A percentile compares a stretch with the other conserved stretches of the same genome.
These are phyloP conservation scores for Caradrina clavipalpis DNA, from an alignment of 2,888 invertebrate species.

Conservation along the genomic window DNA sequence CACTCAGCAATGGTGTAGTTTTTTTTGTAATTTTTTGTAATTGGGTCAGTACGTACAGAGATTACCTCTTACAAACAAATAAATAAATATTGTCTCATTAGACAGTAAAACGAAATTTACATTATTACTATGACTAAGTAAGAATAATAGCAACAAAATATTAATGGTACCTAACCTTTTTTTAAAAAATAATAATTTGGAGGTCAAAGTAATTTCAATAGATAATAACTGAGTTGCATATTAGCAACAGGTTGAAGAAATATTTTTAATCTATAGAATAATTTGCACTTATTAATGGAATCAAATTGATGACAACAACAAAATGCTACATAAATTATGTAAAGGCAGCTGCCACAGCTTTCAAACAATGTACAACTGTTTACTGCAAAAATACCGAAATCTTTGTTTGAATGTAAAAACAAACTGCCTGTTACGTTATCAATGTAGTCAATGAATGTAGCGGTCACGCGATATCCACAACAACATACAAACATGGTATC, in stretches of 20 bases:
- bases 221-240: background rate
- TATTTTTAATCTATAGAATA: background rate
- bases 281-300: background rate
- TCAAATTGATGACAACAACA: background rate
- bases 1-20: no score
- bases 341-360: background rate
- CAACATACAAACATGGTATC: slow-evolving; percentile 2
- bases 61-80: no score
- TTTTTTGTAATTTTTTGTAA: no score
- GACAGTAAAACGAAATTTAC: background rate
- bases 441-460: slow-evolving; percentile 30
- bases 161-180: background rate
- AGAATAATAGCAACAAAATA: slow-evolving; percentile 7
- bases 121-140: no score
- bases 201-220: background rate
- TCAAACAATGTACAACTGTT: background rate
- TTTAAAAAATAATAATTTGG: background rate
- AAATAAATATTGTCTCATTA: background rate
- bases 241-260: slow-evolving; percentile 2
- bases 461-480: slow-evolving; percentile 52
- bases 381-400: slow-evolving; percentile 11
- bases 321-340: background rate
- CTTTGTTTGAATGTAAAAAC: slow-evolving; percentile 15
- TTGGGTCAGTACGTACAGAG: no score
- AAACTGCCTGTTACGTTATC: slow-evolving; percentile 37